Base-by-base conservation (phyloP, 1,140 invertebrate genomes). In the Metopolophium dirhodum region DNA sequence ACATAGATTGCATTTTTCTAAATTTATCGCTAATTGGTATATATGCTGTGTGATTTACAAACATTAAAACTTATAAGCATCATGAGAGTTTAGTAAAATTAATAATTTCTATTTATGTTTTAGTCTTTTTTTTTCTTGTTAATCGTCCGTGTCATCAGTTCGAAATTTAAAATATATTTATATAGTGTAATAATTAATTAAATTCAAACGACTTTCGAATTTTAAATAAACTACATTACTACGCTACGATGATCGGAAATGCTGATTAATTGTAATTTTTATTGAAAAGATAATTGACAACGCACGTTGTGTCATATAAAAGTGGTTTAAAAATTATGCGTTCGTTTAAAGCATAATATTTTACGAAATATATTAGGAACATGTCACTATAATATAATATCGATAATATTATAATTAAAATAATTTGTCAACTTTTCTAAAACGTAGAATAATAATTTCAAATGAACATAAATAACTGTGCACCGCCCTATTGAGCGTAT, bases 221-320 rank as follows among this genome's bases (percentile, higher is more conserved):
- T 51, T 89, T 41, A 61, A 90, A 90, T 90, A 90, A 61, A 45
- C 54, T 90, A 90, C 88, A 57, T 90, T 37, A 57, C 49, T 57
- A 30, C 35, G 87, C 18, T 89, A 41, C 23, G 41, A 45, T 90
- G 54, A 90, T 90, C 57, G 26, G 7, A 90, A 47, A 68, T 68
- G 30, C 54, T 68, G 54, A 90, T 90, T 90, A 68, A 68, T 26
- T 89, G 45, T 89, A 54, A 54, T 54, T 54, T 54, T 51, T 90
- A 90, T 61, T 54, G n/a, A 47, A 37, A 89, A 54, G 54, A 57
- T 54, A 57, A 89, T 41, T n/a, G 49, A 37, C 87, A 54, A 51
- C 86, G 47, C 47, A 49, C 18, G 86, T 89, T 49, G 47, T 89
- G 51, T 37, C 49, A 18, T 30, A 90, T 18, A 90, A 61, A 61